Evolutionary conservation across 2,888 invertebrate genomes (phyloP).

Genomic region (Selenia dentaria): DNA sequence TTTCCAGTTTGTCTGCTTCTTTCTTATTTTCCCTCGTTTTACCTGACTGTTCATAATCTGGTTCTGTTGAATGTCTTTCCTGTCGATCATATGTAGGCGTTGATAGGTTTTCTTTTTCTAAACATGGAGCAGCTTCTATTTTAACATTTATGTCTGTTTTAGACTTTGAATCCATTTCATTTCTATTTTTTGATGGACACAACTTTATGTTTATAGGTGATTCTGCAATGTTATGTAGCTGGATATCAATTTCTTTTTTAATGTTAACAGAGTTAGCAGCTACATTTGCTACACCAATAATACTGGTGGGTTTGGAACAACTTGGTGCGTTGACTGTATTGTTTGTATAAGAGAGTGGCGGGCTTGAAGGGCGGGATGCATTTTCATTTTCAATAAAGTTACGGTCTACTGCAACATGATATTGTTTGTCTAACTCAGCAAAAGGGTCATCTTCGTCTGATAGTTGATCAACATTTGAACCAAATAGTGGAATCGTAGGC

Average conservation of each 20-base stretch:
- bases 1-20: slow-evolving; percentile 42
- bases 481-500: slow-evolving; percentile 56
- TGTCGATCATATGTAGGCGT: slow-evolving; percentile 3
- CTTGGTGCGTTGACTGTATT: slow-evolving; percentile 30
- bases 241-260: slow-evolving; percentile 47
- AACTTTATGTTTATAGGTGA: slow-evolving; percentile 45
- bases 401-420: slow-evolving; percentile 78
- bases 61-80: slow-evolving; percentile 3
- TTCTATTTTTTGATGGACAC: slow-evolving; percentile 20
- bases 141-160: slow-evolving; percentile 19
- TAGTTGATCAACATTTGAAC: slow-evolving; percentile 52
- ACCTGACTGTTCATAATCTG: slow-evolving; percentile 34
- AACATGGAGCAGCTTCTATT: slow-evolving; percentile 24
- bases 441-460: slow-evolving; percentile 75
- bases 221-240: slow-evolving; percentile 43
- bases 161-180: slow-evolving; percentile 28
- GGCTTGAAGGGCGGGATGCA: slow-evolving; percentile 17
- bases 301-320: slow-evolving; percentile 21
- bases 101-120: slow-evolving; percentile 20
- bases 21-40: slow-evolving; percentile 38
- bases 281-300: slow-evolving; percentile 9
- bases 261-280: slow-evolving; percentile 26
- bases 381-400: slow-evolving; percentile 66
- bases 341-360: slow-evolving; percentile 1
- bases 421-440: slow-evolving; percentile 74